These are phyloP conservation scores for Paralichthys olivaceus DNA, from an alignment of 2,113 vertebrate species.

Conservation along the genomic window DNA sequence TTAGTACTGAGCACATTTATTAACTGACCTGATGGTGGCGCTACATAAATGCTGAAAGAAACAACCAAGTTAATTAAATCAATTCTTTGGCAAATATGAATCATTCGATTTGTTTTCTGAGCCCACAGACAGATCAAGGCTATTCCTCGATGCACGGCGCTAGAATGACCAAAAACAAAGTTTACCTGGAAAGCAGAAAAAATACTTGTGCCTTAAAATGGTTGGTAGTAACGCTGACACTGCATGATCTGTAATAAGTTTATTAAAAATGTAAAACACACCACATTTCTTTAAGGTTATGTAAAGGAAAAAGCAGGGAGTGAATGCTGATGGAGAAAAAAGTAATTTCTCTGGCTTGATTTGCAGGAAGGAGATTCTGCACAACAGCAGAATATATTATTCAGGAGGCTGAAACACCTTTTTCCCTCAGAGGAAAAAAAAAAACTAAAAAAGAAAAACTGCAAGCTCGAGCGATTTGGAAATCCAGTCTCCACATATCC, in stretches of 20 bases:
- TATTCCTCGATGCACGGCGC: too few relatives aligned
- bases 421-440: conserved; percentile 14
- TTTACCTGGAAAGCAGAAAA: too few relatives aligned
- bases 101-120: too few relatives aligned
- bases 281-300: not conserved
- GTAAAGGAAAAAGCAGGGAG: not conserved
- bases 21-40: too few relatives aligned
- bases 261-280: not conserved
- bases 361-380: conserved; percentile 23
- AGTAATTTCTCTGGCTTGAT: conserved; percentile 14
- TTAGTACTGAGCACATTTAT: too few relatives aligned
- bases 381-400: conserved; percentile 57
- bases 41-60: too few relatives aligned
- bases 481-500: conserved; percentile 61
- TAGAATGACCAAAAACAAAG: too few relatives aligned
- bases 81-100: too few relatives aligned
- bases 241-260: not conserved
- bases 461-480: conserved; percentile 54
- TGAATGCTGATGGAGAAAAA: not conserved
- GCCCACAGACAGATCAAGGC: too few relatives aligned
- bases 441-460: conserved; percentile 40
- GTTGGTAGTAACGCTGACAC: too few relatives aligned
- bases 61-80: too few relatives aligned
- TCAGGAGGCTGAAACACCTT: conserved; percentile 51
- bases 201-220: not conserved